phyloP scores from a whole-genome alignment of 1,140 invertebrate species.

The Maconellicoccus hirsutus region DNA sequence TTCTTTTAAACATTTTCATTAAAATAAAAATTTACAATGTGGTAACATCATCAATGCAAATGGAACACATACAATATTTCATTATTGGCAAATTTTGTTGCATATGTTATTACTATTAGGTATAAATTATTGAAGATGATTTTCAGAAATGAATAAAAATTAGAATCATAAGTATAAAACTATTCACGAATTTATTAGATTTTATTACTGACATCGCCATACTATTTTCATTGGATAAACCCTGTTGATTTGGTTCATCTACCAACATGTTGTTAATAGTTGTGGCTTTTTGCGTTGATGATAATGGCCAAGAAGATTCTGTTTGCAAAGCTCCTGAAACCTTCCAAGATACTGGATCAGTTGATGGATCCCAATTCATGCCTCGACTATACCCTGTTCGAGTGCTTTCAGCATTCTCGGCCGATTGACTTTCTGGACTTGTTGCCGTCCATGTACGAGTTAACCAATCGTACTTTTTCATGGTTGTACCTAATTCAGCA shows the following conservation, averaged over 20 bases:
- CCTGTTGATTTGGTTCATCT: constrained; percentile 48
- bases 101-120: no score
- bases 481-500: background rate
- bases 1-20: no score
- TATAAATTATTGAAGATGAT: no score
- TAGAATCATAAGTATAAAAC: background rate
- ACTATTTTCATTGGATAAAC: constrained; percentile 31
- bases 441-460: constrained; percentile 26
- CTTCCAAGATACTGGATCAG: constrained; percentile 27
- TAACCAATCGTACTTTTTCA: constrained; percentile 23
- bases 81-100: no score
- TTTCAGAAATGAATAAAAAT: no score
- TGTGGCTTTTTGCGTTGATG: constrained; percentile 32
- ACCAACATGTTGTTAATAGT: constrained; percentile 42
- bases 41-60: no score
- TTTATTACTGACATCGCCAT: background rate
- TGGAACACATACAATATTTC: no score
- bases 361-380: constrained; percentile 35
- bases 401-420: constrained; percentile 15
- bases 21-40: no score
- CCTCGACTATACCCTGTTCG: constrained; percentile 37
- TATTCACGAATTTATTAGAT: background rate
- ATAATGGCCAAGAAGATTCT: constrained; percentile 10
- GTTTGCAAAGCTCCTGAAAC: constrained; percentile 16
- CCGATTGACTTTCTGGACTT: background rate